phyloP scores from a whole-genome alignment of 2,113 vertebrate species.

The Halichoerus grypus region DNA sequence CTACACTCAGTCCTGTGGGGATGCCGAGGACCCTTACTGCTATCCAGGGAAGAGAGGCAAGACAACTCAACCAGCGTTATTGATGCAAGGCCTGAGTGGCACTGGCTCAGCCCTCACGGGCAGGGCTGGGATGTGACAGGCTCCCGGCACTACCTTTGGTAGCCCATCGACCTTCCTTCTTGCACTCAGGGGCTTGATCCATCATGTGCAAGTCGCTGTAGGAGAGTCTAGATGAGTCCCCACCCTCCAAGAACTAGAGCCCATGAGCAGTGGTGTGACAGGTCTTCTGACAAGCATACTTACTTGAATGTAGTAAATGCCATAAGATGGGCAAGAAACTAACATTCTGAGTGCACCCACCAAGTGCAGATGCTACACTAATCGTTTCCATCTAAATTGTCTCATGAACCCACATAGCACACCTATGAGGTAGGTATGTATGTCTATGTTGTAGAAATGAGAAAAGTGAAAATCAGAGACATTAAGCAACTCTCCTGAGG shows the following conservation, averaged over 20 bases:
- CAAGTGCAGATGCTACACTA: background rate
- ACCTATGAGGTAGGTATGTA: background rate
- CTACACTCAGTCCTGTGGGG: background rate
- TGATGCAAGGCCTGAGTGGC: background rate
- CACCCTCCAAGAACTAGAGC: background rate
- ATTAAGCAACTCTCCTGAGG: background rate
- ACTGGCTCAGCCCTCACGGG: background rate
- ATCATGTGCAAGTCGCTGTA: background rate
- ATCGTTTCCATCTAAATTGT: background rate
- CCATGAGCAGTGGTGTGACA: background rate
- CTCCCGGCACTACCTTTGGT: background rate
- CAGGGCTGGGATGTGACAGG: background rate
- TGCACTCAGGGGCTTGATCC: background rate
- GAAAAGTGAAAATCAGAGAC: background rate
- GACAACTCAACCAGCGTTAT: background rate
- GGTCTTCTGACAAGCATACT: background rate
- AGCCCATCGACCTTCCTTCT: background rate
- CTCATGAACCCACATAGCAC: background rate
- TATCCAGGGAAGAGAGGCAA: background rate
- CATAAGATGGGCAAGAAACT: background rate
- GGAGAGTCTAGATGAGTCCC: background rate
- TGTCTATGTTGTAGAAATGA: background rate
- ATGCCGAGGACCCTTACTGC: background rate
- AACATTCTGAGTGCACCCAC: background rate
- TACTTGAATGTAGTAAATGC: background rate